Base-by-base conservation (phyloP, 23 tunicate genomes). In the Ciona savignyi region DNA sequence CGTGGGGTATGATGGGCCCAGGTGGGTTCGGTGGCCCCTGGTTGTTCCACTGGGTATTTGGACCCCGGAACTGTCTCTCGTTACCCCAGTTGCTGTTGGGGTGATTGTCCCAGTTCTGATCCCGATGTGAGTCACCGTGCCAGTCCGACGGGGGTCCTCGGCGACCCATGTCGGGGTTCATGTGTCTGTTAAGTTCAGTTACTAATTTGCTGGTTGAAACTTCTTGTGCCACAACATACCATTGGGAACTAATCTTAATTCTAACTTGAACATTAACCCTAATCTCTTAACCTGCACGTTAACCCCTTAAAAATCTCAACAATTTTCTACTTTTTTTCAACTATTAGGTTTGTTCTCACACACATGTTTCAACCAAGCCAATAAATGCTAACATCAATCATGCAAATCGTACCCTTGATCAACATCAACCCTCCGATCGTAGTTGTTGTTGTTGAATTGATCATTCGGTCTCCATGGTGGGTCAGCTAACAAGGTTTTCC, bases 31-130 rank as follows among this genome's bases (percentile, higher is more conserved):
- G 68, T 6, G 23, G 77, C 25, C n/a, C 27, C 4, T 23, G 23
- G 29, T 35, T 72, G 23, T 15, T 25, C 67, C 67, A 63, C 4
- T 11, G 67, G 15, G 6, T 6, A 25, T 63, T 63, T 11, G 67
- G 67, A 9, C 28, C 67, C 4, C 28, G 4, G 23, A 42, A 4
- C 2, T 30, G 4, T 9, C 21, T 6, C 67, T 63, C 67, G 22
- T 63, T 63, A 25, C 28, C 28, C 67, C 67, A 63, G 61, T 49
- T 49, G 28, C 24, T n/a, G 6, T 25, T 25, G 67, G 67, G 67
- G 26, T 63, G 67, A 22, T 63, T 63, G 22, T 63, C 67, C 67
- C 67, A 63, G 28, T 63, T 63, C 6, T 11, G 67, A 22, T 63
- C 67, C 24, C 67, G 28, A 9, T 22, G 26, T 11, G 26, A 25